These are phyloP conservation scores for Sebastes trivittatus DNA, from an alignment of 2,797 vertebrate species.

Conservation along the genomic window DNA sequence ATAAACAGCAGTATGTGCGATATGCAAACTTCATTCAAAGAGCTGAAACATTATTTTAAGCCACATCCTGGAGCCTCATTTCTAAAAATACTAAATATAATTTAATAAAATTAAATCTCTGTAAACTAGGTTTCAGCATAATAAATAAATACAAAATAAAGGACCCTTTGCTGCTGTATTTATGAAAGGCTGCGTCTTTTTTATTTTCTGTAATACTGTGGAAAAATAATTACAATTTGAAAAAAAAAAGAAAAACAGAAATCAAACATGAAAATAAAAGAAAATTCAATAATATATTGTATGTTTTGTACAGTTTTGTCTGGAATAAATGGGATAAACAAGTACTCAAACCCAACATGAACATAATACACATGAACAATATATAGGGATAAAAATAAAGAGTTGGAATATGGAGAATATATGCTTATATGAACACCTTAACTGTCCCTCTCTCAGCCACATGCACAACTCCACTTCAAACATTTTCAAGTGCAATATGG, in stretches of 20 bases:
- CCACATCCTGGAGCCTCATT: neutral
- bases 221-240: constrained; percentile 86
- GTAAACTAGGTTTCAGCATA: neutral
- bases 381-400: constrained; percentile 54
- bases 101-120: neutral
- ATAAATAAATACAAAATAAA: neutral
- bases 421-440: constrained; percentile 38
- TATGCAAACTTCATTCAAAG: neutral
- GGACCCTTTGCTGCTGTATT: constrained; percentile 16
- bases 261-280: constrained; percentile 54
- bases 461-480: constrained; percentile 26
- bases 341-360: constrained; percentile 53
- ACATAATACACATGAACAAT: constrained; percentile 31
- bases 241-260: constrained; percentile 39
- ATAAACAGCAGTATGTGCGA: constrained; percentile 22
- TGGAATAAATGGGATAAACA: constrained; percentile 59
- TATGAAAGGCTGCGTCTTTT: constrained; percentile 83
- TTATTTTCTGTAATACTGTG: constrained; percentile 82
- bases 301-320: constrained; percentile 65
- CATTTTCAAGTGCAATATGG: constrained; percentile 32
- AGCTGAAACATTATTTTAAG: neutral
- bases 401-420: constrained; percentile 45
- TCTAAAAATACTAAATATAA: neutral
- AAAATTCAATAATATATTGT: constrained; percentile 65
- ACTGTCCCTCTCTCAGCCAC: neutral